Conservation (phyloP, 2,797 vertebrate species). For the Chelonia mydas region DNA sequence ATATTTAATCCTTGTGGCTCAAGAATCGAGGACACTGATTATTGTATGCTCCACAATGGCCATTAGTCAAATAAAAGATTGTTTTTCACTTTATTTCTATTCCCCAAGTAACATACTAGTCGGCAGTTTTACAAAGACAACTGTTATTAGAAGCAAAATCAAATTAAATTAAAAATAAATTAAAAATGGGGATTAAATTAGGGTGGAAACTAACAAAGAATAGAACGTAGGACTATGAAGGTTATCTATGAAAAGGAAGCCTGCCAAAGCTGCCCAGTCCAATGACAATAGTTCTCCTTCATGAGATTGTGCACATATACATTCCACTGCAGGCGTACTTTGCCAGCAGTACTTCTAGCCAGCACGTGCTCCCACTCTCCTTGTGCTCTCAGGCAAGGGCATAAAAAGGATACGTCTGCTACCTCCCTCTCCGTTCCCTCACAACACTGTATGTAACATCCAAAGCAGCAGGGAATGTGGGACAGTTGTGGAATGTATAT, state of each 20-base stretch:
- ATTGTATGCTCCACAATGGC: neutral
- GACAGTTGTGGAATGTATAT: too few species aligned
- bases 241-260: neutral
- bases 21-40: neutral
- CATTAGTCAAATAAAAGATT: constrained; percentile 15
- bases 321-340: too few species aligned
- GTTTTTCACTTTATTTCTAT: neutral
- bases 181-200: neutral
- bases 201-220: neutral
- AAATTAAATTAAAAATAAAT: neutral
- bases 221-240: neutral
- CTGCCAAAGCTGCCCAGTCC: neutral
- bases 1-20: neutral
- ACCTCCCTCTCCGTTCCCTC: too few species aligned
- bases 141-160: neutral
- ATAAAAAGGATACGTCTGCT: too few species aligned
- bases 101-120: neutral
- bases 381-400: too few species aligned
- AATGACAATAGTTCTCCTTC: neutral
- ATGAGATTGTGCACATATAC: too few species aligned
- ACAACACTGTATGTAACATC: too few species aligned
- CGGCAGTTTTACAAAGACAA: neutral
- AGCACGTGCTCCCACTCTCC: too few species aligned
- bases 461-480: too few species aligned
- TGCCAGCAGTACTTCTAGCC: too few species aligned